phyloP scores from a whole-genome alignment of 2,888 invertebrate genomes.

The Plebejus melissa region DNA sequence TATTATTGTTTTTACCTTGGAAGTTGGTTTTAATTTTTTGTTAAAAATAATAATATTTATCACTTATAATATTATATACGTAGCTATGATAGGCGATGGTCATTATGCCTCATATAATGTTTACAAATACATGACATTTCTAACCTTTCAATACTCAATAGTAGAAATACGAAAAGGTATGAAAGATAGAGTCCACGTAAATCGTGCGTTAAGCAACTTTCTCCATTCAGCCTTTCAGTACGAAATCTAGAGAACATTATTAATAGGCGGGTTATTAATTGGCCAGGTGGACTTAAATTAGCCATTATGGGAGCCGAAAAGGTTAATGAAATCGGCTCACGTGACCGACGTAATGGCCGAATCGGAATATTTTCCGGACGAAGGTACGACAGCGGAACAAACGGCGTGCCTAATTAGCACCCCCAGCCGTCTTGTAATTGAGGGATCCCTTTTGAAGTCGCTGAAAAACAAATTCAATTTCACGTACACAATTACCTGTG shows the following conservation, averaged over 20 bases:
- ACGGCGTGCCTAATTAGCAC: conserved; percentile 26
- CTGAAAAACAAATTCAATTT: conserved; percentile 25
- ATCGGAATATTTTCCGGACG: conserved; percentile 23
- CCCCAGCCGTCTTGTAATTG: conserved; percentile 24
- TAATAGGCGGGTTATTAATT: conserved; percentile 14
- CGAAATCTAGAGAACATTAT: background rate
- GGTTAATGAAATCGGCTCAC: conserved; percentile 26
- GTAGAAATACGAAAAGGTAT: too few relatives aligned
- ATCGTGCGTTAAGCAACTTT: background rate
- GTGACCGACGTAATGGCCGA: conserved; percentile 17
- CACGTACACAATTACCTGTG: background rate
- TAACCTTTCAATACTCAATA: too few relatives aligned
- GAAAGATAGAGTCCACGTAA: background rate
- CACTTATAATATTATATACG: background rate
- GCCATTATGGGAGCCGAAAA: conserved; percentile 16
- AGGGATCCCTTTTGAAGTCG: conserved; percentile 21
- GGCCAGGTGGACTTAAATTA: background rate
- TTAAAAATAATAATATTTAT: background rate
- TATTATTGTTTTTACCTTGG: too few relatives aligned
- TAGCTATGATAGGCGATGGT: background rate
- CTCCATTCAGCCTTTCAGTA: background rate
- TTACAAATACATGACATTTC: background rate
- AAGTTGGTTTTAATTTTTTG: too few relatives aligned
- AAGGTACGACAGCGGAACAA: conserved; percentile 30
- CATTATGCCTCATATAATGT: background rate